Evolutionary conservation across 2,113 vertebrate genomes (phyloP).

Genomic region (Garra rufa): DNA sequence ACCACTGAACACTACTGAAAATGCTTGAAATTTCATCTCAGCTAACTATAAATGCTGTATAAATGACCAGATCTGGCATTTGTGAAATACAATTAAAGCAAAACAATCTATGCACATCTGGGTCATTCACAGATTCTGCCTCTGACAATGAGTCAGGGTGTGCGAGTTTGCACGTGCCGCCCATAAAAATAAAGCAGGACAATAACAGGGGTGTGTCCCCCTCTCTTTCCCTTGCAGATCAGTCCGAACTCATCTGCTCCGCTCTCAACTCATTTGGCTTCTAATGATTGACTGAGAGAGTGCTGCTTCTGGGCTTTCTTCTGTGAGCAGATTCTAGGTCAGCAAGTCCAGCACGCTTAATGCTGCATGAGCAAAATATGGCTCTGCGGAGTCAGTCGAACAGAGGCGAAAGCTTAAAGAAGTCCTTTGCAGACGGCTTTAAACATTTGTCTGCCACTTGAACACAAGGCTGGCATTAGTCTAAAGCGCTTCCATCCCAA

Average conservation of each 20-base stretch:
- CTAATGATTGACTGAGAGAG: slow-evolving; percentile 40
- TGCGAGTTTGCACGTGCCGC: slow-evolving; percentile 13
- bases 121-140: neutral
- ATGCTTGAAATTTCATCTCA: neutral
- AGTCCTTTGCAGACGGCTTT: slow-evolving; percentile 25
- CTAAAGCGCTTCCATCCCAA: neutral
- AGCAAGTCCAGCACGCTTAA: slow-evolving; percentile 39
- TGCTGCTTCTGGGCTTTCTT: slow-evolving; percentile 43
- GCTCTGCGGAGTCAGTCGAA: slow-evolving; percentile 32
- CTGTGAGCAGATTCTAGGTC: slow-evolving; percentile 58
- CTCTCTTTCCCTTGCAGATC: slow-evolving; percentile 30
- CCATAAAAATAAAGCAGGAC: slow-evolving; percentile 16
- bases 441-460: slow-evolving; percentile 4
- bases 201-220: slow-evolving; percentile 15
- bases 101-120: neutral
- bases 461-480: slow-evolving; percentile 26
- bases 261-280: slow-evolving; percentile 29
- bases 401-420: neutral
- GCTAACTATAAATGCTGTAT: neutral
- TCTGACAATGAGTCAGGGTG: neutral
- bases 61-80: neutral
- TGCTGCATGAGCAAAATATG: slow-evolving; percentile 46
- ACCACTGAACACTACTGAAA: neutral
- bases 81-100: neutral
- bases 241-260: slow-evolving; percentile 27